phyloP scores from a whole-genome alignment of 2,113 vertebrate genomes.

The Bubo scandiacus region DNA sequence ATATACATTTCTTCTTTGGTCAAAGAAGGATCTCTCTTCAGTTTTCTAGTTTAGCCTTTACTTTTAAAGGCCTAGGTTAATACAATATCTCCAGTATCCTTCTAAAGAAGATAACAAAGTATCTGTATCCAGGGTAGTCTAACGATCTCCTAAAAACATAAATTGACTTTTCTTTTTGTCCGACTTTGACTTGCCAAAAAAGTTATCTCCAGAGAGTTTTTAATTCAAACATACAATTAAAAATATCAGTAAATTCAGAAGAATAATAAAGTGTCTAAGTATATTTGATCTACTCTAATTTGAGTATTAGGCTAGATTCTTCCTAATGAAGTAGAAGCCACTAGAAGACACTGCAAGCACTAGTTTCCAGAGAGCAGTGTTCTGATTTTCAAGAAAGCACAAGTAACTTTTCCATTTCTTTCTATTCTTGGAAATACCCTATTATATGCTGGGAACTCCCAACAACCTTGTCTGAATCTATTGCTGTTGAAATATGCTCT shows the following conservation, averaged over 20 bases:
- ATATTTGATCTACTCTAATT: neutral
- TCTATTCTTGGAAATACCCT: neutral
- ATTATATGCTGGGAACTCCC: neutral
- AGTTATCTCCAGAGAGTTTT: neutral
- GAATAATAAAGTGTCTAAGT: neutral
- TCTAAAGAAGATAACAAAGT: neutral
- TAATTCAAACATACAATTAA: neutral
- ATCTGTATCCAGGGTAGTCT: neutral
- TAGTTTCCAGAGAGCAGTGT: neutral
- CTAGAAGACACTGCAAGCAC: neutral
- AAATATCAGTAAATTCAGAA: neutral
- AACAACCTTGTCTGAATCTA: neutral
- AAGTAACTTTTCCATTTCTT: neutral
- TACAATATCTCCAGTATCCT: neutral
- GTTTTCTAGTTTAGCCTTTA: neutral
- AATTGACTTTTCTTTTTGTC: neutral
- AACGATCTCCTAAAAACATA: neutral
- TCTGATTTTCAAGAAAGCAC: neutral
- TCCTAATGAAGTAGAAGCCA: neutral
- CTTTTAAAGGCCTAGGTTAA: neutral
- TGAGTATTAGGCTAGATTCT: neutral
- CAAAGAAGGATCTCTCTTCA: neutral
- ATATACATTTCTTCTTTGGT: neutral
- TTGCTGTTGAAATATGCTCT: neutral
- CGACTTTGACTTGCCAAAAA: neutral